Conservation (phyloP, 2,888 invertebrate species). For the Pollenia amentaria region DNA sequence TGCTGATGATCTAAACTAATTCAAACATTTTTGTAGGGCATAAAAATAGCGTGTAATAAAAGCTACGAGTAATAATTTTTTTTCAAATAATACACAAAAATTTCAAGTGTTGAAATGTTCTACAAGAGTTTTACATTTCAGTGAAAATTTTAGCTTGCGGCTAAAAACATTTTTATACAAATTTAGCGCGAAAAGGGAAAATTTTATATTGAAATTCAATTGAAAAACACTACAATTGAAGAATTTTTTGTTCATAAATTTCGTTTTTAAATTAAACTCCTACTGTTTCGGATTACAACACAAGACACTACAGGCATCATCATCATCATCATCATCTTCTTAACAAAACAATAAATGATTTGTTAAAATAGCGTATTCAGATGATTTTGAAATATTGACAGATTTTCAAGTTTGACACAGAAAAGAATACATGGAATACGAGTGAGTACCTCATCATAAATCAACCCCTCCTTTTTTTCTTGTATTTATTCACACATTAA, state of each 20-base stretch:
- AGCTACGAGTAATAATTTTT: conserved; percentile 24
- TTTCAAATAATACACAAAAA: background rate
- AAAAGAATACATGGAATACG: conserved; percentile 5
- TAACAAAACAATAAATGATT: conserved; percentile 68
- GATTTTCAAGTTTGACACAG: conserved; percentile 64
- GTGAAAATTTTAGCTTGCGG: conserved; percentile 57
- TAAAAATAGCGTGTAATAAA: conserved; percentile 12
- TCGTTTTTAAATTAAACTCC: conserved; percentile 76
- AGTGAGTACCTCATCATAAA: conserved; percentile 25
- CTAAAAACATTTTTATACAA: conserved; percentile 20
- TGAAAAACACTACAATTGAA: conserved; percentile 20
- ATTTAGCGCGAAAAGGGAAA: conserved; percentile 44
- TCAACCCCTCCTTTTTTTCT: conserved; percentile 43
- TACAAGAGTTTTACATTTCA: conserved; percentile 67
- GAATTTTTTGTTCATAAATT: conserved; percentile 50
- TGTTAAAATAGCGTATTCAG: conserved; percentile 63
- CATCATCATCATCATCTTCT: background rate
- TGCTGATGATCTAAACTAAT: no score
- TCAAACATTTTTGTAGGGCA: background rate
- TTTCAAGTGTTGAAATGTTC: conserved; percentile 16
- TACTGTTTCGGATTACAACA: conserved; percentile 75
- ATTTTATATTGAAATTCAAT: conserved; percentile 22
- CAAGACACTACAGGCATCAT: conserved; percentile 65
- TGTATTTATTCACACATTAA: background rate
- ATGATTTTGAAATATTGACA: conserved; percentile 69